These are phyloP conservation scores for Pteropus rufus DNA, from an alignment of 2,797 vertebrate species.

Conservation along the genomic window DNA sequence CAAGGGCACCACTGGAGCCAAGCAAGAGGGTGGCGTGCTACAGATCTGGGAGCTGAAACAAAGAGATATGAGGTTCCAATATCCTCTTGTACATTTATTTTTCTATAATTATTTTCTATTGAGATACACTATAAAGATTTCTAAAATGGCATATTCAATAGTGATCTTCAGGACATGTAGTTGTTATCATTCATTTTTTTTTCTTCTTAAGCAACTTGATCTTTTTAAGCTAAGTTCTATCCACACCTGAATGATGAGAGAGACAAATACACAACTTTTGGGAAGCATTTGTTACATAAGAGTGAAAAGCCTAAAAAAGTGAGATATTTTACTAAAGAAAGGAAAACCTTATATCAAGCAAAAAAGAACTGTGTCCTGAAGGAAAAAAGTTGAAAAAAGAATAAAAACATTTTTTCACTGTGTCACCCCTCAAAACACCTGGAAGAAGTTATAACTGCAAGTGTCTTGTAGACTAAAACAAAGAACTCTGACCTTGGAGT, in stretches of 20 bases:
- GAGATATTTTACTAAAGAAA: background rate
- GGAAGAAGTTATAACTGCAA: background rate
- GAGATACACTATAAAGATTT: background rate
- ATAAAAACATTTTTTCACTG: background rate
- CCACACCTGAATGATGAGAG: background rate
- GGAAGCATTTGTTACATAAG: background rate
- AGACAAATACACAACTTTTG: background rate
- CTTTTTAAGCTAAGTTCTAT: conserved; percentile 10
- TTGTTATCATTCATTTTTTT: background rate
- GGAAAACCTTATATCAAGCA: background rate
- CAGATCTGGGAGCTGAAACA: background rate
- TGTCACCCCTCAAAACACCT: background rate
- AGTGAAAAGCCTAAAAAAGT: background rate
- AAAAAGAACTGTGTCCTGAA: conserved; percentile 8
- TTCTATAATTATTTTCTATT: background rate
- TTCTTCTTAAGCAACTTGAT: background rate
- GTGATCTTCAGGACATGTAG: background rate
- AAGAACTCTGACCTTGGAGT: background rate
- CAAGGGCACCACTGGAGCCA: background rate
- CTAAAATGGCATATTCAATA: background rate
- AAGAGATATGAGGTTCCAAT: background rate
- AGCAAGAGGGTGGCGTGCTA: background rate
- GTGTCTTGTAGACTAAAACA: background rate
- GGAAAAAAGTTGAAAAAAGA: background rate
- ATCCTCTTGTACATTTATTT: background rate